Conservation (phyloP, 2,888 invertebrate genomes). For the Plagiodera versicolora region DNA sequence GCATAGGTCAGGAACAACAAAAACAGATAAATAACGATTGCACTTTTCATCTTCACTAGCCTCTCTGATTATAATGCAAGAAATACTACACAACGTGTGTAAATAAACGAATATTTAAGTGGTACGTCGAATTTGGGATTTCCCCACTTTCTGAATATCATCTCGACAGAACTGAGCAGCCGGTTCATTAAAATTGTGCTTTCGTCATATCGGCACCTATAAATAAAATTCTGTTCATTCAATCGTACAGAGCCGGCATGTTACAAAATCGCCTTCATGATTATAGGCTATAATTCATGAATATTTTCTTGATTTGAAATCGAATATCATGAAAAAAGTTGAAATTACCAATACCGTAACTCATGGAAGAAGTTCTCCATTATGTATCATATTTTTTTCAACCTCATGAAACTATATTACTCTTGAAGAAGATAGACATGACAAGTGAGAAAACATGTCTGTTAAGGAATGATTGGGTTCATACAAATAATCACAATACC, state of each 20-base stretch:
- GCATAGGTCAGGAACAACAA: background rate
- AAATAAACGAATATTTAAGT: background rate
- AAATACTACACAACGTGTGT: background rate
- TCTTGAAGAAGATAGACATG: too few relatives aligned
- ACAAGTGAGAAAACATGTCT: too few relatives aligned
- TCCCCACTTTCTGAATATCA: background rate
- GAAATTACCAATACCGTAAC: too few relatives aligned
- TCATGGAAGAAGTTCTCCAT: too few relatives aligned
- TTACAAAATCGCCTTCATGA: background rate
- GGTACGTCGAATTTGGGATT: background rate
- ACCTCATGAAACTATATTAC: too few relatives aligned
- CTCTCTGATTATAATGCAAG: background rate
- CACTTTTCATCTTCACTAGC: background rate
- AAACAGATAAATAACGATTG: background rate
- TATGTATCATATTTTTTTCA: too few relatives aligned
- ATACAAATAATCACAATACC: too few relatives aligned
- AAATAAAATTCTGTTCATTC: background rate
- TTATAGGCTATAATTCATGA: too few relatives aligned
- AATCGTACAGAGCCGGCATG: background rate
- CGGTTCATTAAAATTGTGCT: background rate
- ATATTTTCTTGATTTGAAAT: too few relatives aligned
- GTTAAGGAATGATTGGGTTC: too few relatives aligned
- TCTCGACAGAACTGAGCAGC: background rate
- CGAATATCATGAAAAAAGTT: too few relatives aligned
- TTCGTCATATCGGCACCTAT: background rate